These are phyloP conservation scores for Tetraodon nigroviridis DNA, from an alignment of 2,113 vertebrate genomes.

Conservation along the genomic window DNA sequence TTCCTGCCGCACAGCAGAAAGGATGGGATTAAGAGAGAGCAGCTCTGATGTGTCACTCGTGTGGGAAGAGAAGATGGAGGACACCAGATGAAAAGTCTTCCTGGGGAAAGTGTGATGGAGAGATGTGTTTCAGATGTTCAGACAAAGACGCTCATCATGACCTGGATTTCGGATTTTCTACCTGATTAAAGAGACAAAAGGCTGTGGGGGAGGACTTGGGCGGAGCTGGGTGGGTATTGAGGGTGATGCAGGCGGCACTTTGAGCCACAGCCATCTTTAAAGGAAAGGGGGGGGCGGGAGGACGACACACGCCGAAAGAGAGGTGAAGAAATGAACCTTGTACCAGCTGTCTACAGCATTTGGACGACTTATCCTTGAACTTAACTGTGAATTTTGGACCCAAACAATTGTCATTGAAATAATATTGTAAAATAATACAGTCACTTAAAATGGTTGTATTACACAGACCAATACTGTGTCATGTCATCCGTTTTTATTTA, in stretches of 20 bases:
- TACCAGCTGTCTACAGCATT: not conserved
- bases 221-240: slow-evolving; percentile 36
- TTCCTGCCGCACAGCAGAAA: slow-evolving; percentile 56
- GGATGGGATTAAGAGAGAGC: slow-evolving; percentile 61
- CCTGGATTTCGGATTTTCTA: slow-evolving; percentile 61
- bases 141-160: slow-evolving; percentile 56
- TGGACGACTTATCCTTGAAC: not conserved
- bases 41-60: slow-evolving; percentile 68
- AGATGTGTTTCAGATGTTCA: slow-evolving; percentile 57
- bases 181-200: slow-evolving; percentile 58
- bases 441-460: too few species aligned
- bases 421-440: too few species aligned
- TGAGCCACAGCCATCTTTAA: slow-evolving; percentile 54
- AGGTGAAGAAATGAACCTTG: slow-evolving; percentile 1
- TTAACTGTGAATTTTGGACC: not conserved
- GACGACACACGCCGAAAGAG: slow-evolving; percentile 30
- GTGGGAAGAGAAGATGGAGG: slow-evolving; percentile 42
- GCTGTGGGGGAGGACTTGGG: slow-evolving; percentile 27
- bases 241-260: slow-evolving; percentile 46
- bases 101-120: slow-evolving; percentile 40
- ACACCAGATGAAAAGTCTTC: slow-evolving; percentile 51
- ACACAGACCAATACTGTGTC: too few species aligned
- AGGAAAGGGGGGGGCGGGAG: too few species aligned
- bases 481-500: too few species aligned
- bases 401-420: too few species aligned